Evolutionary conservation across 2,888 invertebrate genomes (phyloP).

Genomic region (Cordilura impudica): DNA sequence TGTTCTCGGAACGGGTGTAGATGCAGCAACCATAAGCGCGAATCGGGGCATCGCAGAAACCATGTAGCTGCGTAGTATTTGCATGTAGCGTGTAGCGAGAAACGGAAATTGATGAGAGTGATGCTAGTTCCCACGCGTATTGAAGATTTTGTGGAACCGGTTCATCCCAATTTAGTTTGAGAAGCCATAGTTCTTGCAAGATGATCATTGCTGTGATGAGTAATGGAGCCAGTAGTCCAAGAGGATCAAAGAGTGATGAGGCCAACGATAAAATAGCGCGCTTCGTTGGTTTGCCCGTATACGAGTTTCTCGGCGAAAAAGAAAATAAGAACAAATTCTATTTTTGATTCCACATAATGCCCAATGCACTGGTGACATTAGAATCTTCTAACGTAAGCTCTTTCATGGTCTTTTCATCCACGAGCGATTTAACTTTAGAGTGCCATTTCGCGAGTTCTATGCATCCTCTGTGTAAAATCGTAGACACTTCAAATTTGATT

Average conservation of each 20-base stretch:
- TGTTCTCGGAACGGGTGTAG: neutral
- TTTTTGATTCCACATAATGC: no score
- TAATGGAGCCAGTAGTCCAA: no score
- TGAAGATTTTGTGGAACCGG: conserved; percentile 13
- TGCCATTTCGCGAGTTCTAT: no score
- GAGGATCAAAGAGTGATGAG: no score
- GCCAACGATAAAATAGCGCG: no score
- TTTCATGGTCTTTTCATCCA: no score
- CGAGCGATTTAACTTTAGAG: no score
- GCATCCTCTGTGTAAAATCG: neutral
- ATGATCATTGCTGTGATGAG: no score
- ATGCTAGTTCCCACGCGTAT: neutral
- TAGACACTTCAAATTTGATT: neutral
- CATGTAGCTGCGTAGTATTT: conserved; percentile 27
- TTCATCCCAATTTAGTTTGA: conserved; percentile 28
- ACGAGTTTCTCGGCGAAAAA: conserved; percentile 19
- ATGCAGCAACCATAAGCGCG: conserved; percentile 47
- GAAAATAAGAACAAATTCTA: conserved; percentile 28
- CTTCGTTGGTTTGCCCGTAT: no score
- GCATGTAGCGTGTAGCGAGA: conserved; percentile 3
- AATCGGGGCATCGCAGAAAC: conserved; percentile 41
- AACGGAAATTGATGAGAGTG: conserved; percentile 1
- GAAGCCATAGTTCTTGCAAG: conserved; percentile 34
- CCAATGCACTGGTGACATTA: no score
- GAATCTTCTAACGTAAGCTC: no score